These are phyloP conservation scores for Acanthosepion lycidas DNA, from an alignment of 2,888 invertebrate species.

Conservation along the genomic window DNA sequence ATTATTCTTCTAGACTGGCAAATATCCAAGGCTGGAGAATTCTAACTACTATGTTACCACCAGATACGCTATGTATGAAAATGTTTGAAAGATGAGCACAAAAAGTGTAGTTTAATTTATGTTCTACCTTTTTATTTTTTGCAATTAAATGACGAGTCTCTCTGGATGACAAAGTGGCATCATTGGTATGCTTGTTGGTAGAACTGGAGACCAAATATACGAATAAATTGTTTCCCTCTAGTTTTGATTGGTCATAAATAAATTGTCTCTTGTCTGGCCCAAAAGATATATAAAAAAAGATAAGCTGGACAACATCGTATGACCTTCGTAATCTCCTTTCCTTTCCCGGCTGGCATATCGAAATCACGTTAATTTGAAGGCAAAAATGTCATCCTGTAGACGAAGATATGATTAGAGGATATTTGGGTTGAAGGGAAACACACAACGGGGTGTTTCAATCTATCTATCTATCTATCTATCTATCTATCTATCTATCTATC, in stretches of 20 bases:
- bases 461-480: not conserved
- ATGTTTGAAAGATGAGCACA: no score
- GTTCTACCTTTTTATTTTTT: no score
- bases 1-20: no score
- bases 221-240: not conserved
- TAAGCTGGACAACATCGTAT: not conserved
- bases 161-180: no score
- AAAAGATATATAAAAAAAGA: not conserved
- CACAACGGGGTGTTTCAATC: not conserved
- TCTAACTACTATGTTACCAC: no score
- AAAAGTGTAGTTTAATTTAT: no score
- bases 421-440: not conserved
- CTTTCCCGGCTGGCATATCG: not conserved
- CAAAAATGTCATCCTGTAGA: conserved; percentile 18
- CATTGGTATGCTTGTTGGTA: no score
- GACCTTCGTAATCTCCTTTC: not conserved
- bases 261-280: not conserved
- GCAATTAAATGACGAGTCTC: no score
- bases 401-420: conserved; percentile 6
- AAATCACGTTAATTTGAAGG: conserved; percentile 2
- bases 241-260: not conserved
- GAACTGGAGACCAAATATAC: no score
- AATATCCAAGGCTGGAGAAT: no score
- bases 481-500: not conserved
- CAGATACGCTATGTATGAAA: no score